Evolutionary conservation across 2,888 invertebrate genomes (phyloP).

Genomic region (Nasonia oneida): DNA sequence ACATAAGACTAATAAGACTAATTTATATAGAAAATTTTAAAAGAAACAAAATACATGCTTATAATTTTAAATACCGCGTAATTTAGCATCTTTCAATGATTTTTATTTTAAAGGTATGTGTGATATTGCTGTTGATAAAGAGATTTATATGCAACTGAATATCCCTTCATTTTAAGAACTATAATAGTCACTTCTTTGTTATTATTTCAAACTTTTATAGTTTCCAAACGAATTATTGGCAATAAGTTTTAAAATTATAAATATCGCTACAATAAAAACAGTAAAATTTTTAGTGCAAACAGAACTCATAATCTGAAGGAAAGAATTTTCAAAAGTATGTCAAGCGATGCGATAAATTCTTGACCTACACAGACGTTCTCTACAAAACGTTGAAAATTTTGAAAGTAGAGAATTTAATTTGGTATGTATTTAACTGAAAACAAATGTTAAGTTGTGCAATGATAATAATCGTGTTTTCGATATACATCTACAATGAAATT

Average conservation of each 20-base stretch:
- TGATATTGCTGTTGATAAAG: no score
- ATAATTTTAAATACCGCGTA: no score
- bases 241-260: not conserved
- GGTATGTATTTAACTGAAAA: not conserved
- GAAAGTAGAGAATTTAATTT: not conserved
- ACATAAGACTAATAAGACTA: no score
- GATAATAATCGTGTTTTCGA: not conserved
- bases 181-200: no score
- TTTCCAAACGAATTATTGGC: not conserved
- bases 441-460: not conserved
- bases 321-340: not conserved
- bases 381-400: not conserved
- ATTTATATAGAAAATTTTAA: not conserved
- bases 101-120: no score
- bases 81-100: no score
- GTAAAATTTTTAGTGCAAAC: not conserved
- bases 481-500: not conserved
- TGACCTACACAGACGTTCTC: not conserved
- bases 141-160: no score
- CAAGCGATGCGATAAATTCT: not conserved
- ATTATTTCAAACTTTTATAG: no score
- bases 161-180: no score
- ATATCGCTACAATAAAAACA: not conserved
- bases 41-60: no score
- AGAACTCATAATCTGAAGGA: not conserved